A percentile compares a stretch with the other conserved stretches of the same genome.
phyloP scores from a whole-genome alignment of 1,140 invertebrate species.

The Heliconius congener region DNA sequence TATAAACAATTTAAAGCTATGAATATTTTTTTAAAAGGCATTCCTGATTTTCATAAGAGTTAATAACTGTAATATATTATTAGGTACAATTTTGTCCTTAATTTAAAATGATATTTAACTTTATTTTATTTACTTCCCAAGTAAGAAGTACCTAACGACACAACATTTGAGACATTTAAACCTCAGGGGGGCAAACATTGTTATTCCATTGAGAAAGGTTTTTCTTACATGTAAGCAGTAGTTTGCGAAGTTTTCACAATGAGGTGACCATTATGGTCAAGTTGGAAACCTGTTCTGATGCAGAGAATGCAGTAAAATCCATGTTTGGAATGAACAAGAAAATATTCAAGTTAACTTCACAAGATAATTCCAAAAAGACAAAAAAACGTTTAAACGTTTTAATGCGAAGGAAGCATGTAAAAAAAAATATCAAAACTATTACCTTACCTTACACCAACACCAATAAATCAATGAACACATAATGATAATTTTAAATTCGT shows the following conservation, averaged over 20 bases:
- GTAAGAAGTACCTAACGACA: slow-evolving; percentile 8
- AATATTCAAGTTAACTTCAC: slow-evolving; percentile 41
- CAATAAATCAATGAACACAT: neutral
- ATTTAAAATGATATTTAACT: neutral
- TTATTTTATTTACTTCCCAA: neutral
- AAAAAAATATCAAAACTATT: slow-evolving; percentile 67
- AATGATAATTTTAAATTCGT: neutral
- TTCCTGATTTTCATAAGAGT: no score
- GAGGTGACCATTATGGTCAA: slow-evolving; percentile 42
- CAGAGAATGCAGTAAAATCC: slow-evolving; percentile 45
- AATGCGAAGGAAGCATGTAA: slow-evolving; percentile 57
- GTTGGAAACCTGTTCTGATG: slow-evolving; percentile 40
- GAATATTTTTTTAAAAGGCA: no score
- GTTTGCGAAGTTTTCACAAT: slow-evolving; percentile 43
- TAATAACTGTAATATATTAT: no score
- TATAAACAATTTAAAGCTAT: no score
- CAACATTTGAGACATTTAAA: slow-evolving; percentile 41
- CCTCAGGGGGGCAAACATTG: slow-evolving; percentile 31
- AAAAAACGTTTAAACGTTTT: slow-evolving; percentile 47
- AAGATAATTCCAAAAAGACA: slow-evolving; percentile 42
- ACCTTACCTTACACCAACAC: neutral
- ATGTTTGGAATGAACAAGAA: slow-evolving; percentile 29
- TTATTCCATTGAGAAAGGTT: slow-evolving; percentile 45
- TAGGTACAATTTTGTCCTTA: no score
- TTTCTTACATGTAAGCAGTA: slow-evolving; percentile 34